Evolutionary conservation across 2,113 vertebrate genomes (phyloP).

Genomic region (Thermophis baileyi): DNA sequence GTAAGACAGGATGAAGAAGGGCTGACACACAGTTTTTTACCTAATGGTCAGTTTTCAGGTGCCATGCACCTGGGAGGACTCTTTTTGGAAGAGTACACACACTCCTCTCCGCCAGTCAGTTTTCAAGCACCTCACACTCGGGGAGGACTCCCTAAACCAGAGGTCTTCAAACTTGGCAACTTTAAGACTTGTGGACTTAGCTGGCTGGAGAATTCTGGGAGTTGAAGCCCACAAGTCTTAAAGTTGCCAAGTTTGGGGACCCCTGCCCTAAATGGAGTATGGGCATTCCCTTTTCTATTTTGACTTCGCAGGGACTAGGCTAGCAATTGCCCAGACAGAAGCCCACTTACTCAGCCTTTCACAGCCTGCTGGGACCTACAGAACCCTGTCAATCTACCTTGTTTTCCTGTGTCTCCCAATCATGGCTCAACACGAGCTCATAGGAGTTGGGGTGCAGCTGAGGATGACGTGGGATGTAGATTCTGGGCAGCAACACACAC

Average conservation of each 20-base stretch:
- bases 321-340: neutral
- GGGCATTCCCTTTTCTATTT: neutral
- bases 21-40: neutral
- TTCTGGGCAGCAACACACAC: neutral
- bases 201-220: no score
- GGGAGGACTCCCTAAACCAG: neutral
- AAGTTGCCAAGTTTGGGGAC: no score
- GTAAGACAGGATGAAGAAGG: neutral
- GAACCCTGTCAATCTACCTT: neutral
- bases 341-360: neutral
- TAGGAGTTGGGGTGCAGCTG: neutral
- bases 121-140: neutral
- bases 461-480: neutral
- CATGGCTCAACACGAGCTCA: neutral
- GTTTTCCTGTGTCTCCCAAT: neutral
- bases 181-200: no score
- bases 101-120: neutral
- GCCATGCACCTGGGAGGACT: neutral
- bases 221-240: no score
- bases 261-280: no score
- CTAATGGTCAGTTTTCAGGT: neutral
- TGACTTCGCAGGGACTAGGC: neutral
- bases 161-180: no score
- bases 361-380: neutral
- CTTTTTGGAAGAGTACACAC: neutral